phyloP scores from a whole-genome alignment of 2,888 invertebrate species.

The Clepsis dumicolana region DNA sequence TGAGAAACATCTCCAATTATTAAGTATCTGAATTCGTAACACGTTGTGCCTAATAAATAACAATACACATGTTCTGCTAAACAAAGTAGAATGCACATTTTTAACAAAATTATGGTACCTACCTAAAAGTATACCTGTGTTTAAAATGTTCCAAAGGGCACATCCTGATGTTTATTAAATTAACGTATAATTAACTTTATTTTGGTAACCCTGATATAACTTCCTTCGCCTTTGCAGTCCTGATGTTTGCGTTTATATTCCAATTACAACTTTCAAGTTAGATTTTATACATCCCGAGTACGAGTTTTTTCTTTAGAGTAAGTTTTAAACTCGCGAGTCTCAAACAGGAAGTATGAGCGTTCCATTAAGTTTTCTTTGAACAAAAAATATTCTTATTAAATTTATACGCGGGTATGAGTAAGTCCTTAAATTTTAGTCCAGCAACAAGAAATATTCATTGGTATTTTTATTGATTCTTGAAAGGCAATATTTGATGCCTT shows the following conservation, averaged over 20 bases:
- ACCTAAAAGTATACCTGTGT: no score
- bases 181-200: background rate
- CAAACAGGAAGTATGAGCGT: conserved; percentile 1
- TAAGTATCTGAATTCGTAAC: no score
- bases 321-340: conserved; percentile 1
- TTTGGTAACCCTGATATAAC: background rate
- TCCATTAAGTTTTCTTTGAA: background rate
- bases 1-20: no score
- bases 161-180: no score
- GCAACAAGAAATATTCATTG: background rate
- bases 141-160: no score
- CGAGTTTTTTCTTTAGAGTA: background rate
- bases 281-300: conserved; percentile 5
- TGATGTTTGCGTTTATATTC: conserved; percentile 72
- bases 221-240: background rate
- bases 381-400: background rate
- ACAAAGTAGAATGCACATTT: no score
- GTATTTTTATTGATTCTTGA: background rate
- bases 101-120: no score
- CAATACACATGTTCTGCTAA: no score
- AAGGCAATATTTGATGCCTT: background rate
- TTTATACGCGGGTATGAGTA: background rate
- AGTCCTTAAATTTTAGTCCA: background rate
- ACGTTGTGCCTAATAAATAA: no score
- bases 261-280: conserved; percentile 76